Evolutionary conservation across 2,797 vertebrate genomes (phyloP).

Genomic region (Sciaenops ocellatus): DNA sequence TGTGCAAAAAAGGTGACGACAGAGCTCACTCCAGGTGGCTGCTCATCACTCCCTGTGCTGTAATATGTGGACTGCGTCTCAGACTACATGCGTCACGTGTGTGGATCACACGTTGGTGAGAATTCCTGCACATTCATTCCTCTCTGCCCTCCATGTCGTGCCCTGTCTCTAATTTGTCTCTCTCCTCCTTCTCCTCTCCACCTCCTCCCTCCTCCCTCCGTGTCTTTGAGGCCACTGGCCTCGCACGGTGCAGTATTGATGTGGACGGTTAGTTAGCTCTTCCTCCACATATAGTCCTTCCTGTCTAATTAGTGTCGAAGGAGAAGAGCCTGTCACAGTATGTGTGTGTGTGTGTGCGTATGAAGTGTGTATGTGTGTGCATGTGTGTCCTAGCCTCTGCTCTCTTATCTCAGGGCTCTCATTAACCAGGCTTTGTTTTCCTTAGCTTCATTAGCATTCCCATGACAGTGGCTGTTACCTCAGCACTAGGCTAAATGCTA

Average conservation of each 20-base stretch:
- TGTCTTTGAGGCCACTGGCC: conserved; percentile 64
- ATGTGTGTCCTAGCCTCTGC: conserved; percentile 70
- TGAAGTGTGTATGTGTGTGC: conserved; percentile 38
- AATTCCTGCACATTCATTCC: conserved; percentile 46
- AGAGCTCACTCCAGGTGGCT: conserved; percentile 4
- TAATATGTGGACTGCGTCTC: background rate
- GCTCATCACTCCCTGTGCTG: background rate
- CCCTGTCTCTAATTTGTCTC: conserved; percentile 67
- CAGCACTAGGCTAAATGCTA: conserved; percentile 74
- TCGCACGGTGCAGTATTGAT: conserved; percentile 74
- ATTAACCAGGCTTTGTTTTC: conserved; percentile 86
- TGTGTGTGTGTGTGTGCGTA: conserved; percentile 39
- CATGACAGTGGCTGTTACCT: conserved; percentile 79
- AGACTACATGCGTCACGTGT: conserved; percentile 15
- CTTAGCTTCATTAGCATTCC: conserved; percentile 85
- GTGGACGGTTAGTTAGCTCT: conserved; percentile 78
- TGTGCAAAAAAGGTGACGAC: conserved; percentile 11
- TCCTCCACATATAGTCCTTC: conserved; percentile 79
- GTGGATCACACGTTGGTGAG: conserved; percentile 29
- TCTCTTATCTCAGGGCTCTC: conserved; percentile 80
- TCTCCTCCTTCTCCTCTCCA: conserved; percentile 24
- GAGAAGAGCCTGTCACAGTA: conserved; percentile 58
- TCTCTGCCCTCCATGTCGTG: conserved; percentile 48
- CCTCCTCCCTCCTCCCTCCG: conserved; percentile 30
- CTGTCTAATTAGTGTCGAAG: conserved; percentile 80